Evolutionary conservation across 2,113 vertebrate species (phyloP).

Genomic region (Callocephalon fimbriatum): DNA sequence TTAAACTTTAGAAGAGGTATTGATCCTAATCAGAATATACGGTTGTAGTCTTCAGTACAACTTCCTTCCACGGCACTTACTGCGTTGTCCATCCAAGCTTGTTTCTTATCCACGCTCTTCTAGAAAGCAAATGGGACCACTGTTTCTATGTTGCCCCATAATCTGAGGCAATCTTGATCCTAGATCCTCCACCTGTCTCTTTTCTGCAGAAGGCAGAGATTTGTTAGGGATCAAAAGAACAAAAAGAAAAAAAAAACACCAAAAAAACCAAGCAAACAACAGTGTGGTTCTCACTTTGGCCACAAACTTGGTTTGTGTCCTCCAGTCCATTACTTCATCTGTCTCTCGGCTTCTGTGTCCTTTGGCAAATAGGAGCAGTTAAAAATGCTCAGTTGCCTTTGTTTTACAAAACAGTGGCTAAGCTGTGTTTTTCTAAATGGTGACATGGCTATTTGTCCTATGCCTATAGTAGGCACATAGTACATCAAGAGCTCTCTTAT

Average conservation of each 20-base stretch:
- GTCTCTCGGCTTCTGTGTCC: background rate
- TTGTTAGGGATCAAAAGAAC: background rate
- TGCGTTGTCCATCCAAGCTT: background rate
- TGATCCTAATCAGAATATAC: background rate
- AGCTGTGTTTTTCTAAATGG: background rate
- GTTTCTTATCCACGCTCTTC: background rate
- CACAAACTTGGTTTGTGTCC: background rate
- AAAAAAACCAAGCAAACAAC: too few species aligned
- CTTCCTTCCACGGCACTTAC: background rate
- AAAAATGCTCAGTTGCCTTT: background rate
- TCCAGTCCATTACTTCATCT: background rate
- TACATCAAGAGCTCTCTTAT: background rate
- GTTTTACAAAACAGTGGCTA: background rate
- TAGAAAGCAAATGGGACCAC: background rate
- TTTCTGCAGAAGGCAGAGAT: background rate
- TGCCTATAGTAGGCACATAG: rapidly evolving
- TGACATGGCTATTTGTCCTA: background rate
- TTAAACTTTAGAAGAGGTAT: background rate
- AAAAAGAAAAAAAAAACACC: rapidly evolving
- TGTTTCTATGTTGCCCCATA: background rate
- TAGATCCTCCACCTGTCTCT: background rate
- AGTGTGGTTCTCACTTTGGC: background rate
- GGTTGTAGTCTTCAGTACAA: background rate
- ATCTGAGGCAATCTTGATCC: background rate
- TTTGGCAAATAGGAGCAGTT: background rate